Conservation (phyloP, 2,888 invertebrate genomes). For the Oxystoma pomonae region DNA sequence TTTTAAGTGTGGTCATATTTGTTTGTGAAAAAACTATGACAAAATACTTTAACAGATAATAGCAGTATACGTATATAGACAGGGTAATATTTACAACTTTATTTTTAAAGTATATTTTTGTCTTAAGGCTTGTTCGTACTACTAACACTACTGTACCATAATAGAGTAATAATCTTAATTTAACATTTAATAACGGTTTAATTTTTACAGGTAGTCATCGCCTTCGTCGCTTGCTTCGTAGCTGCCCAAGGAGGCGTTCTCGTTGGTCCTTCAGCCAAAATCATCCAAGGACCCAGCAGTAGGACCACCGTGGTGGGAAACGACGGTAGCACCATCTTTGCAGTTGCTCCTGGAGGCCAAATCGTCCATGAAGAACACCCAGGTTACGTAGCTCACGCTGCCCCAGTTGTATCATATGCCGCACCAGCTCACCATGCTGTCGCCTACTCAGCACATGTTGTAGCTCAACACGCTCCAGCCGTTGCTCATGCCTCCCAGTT, state of each 20-base stretch:
- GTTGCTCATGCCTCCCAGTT: neutral
- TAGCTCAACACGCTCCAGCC: neutral
- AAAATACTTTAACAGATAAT: too few relatives aligned
- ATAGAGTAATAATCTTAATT: too few relatives aligned
- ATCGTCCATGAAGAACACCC: slow-evolving; percentile 31
- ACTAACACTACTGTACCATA: too few relatives aligned
- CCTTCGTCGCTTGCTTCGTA: slow-evolving; percentile 19
- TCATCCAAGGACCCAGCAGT: slow-evolving; percentile 36
- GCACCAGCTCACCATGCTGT: slow-evolving; percentile 19
- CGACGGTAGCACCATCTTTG: slow-evolving; percentile 35
- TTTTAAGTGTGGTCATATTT: too few relatives aligned
- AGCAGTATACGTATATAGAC: too few relatives aligned
- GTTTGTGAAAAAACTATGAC: too few relatives aligned
- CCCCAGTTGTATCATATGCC: slow-evolving; percentile 22
- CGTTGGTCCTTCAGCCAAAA: slow-evolving; percentile 17
- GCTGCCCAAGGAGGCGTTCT: slow-evolving; percentile 19
- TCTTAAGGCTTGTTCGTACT: too few relatives aligned
- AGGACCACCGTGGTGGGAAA: slow-evolving; percentile 36
- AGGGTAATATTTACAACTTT: too few relatives aligned
- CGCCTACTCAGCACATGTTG: slow-evolving; percentile 12
- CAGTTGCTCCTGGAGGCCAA: slow-evolving; percentile 34
- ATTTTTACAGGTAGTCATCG: slow-evolving; percentile 14
- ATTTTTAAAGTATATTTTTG: too few relatives aligned
- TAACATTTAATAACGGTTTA: too few relatives aligned
- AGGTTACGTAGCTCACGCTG: slow-evolving; percentile 22